Evolutionary conservation across 1,140 invertebrate genomes (phyloP), one percentile per base, ranked within the genome.

Genomic region (Andricus grossulariae): DNA sequence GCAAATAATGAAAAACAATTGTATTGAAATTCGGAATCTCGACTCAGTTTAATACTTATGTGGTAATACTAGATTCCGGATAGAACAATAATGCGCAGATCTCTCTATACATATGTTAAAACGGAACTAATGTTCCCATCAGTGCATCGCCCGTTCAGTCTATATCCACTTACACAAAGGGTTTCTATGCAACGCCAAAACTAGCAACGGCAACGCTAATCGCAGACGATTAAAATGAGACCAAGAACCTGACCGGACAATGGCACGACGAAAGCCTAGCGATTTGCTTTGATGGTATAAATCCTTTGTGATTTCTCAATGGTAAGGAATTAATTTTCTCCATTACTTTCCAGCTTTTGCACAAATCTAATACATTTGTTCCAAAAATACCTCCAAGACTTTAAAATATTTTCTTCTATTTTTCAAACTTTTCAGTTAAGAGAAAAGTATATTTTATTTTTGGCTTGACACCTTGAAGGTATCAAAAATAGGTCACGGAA

Each of bases 311-410:
- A 52, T 80, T 80, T 39, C 66, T 54, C 45, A 52, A 25, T 73
- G 74, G 39, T 39, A 19, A 55, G 71, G 72, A 78, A 51, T 80
- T 73, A 73, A 73, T 73, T 73, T 52, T 19, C 50, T 15, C 71
- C 51, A 18, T 52, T 52, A 72, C 18, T 51, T 39, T 12, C n/a
- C 25, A 18, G 19, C 8, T 19, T 71, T 15, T 15, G 13, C 16
- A 50, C 70, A 50, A n/a, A 52, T 13, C 16, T 54, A 15, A 25
- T 49, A 49, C 45, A 18, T 16, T 32, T 71, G n/a, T 71, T 7
- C n/a, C 10, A 6, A 45, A 32, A 71, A 49, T 39, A 52, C 7
- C n/a, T 16, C 51, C 6, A 3, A 6, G 51, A 52, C 51, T 16
- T 16, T 16, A 16, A n/a, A 45, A 4, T 45, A 0, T 11, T 45